Evolutionary conservation across 2,888 invertebrate species (phyloP), one percentile per base, ranked within the genome.

Genomic region (Meteorus colon): DNA sequence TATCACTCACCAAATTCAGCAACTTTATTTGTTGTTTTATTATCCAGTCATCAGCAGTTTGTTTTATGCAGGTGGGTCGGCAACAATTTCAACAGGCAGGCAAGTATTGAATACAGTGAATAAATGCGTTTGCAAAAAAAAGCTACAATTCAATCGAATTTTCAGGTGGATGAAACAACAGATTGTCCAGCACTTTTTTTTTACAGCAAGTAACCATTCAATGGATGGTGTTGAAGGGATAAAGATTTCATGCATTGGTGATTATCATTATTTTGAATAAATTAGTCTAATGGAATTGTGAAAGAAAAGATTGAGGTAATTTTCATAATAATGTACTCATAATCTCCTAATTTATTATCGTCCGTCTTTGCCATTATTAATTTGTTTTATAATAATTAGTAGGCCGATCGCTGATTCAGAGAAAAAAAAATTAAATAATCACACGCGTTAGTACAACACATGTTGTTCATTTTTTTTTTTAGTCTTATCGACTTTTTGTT

Each of bases 371-470:
- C n/a, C 31, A 48, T 68, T 31, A 29, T 68, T 31, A 27, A 48
- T 68, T 51, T 16, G 31, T 68, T 45, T 66, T 51, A 24, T 24
- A 41, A 76, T 60, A 59, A 79, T 81, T 81, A 79, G 76, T 84
- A 82, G 82, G 81, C 81, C 81, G 82, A 81, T 82, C 76, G 77
- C 76, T 79, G 77, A 79, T 73, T 80, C 74, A 80, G 78, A 51
- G n/a, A 55, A 55, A 48, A n/a, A 16, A 48, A 55, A 55, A 55
- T 6, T n/a, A 19, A 55, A 75, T 55, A 60, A 48, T 73, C 82
- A 82, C 81, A 83, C 80, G 79, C 80, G 81, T 85, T 83, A 84
- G 82, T 86, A 79, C 41, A 83, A 84, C 80, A 84, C 81, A 81
- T 79, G 78, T 79, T 76, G 75, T 74, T 77, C 80, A 80, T 83